Conservation (phyloP, 2,888 invertebrate species). For the Rhagium mordax region DNA sequence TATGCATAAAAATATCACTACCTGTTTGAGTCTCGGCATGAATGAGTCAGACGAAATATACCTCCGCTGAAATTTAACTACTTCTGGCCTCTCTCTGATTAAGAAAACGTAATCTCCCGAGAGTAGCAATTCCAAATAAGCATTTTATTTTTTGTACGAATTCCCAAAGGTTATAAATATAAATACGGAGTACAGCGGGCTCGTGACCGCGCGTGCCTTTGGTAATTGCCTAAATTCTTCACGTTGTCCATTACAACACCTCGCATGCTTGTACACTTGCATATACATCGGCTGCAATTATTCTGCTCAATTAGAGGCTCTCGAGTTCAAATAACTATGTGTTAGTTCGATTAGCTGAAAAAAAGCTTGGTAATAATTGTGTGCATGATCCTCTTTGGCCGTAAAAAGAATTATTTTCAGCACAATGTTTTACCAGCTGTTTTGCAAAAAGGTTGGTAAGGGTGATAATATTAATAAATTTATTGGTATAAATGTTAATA, state of each 20-base stretch:
- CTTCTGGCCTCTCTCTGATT: neutral
- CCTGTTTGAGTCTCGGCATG: neutral
- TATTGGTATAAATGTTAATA: too few species aligned
- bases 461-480: too few species aligned
- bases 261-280: conserved; percentile 3
- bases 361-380: neutral
- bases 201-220: conserved; percentile 56
- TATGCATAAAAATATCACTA: too few species aligned
- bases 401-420: neutral
- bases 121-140: conserved; percentile 21
- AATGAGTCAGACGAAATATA: neutral
- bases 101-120: conserved; percentile 17
- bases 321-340: neutral
- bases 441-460: too few species aligned
- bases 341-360: neutral
- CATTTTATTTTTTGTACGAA: conserved; percentile 58
- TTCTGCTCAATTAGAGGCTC: neutral
- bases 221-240: conserved; percentile 62
- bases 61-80: neutral
- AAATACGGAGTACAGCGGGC: conserved; percentile 55
- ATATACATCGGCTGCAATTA: conserved; percentile 14
- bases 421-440: too few species aligned
- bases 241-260: conserved; percentile 41
- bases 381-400: neutral
- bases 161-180: conserved; percentile 60